These are phyloP conservation scores for Oryzias celebensis DNA, from an alignment of 2,113 vertebrate genomes.

Conservation along the genomic window DNA sequence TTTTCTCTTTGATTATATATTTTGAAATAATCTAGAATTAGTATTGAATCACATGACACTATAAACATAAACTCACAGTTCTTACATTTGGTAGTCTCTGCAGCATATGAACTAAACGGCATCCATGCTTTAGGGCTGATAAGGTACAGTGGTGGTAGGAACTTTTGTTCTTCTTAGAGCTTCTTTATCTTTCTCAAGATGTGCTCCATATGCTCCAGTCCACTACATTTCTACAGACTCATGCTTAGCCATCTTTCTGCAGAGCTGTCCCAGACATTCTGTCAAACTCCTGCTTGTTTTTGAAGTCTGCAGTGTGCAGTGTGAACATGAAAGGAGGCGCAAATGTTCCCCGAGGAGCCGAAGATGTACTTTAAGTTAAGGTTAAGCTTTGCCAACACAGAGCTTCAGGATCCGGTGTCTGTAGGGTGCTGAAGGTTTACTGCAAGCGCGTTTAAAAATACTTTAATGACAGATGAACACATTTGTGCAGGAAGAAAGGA, in stretches of 20 bases:
- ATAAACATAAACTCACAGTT: too few species aligned
- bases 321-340: conserved; percentile 48
- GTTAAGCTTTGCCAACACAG: conserved; percentile 27
- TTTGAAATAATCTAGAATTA: too few species aligned
- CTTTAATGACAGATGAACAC: background rate
- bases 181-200: conserved; percentile 6
- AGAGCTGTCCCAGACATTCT: conserved; percentile 31
- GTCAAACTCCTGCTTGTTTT: conserved; percentile 33
- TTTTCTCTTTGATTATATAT: too few species aligned
- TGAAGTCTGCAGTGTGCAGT: conserved; percentile 32
- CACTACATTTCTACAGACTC: background rate
- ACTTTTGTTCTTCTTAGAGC: background rate
- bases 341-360: conserved; percentile 26
- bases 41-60: too few species aligned
- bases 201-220: background rate
- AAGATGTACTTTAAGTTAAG: conserved; percentile 27
- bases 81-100: background rate
- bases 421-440: conserved; percentile 10
- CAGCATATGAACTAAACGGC: background rate
- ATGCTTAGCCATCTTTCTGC: conserved; percentile 9
- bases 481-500: background rate
- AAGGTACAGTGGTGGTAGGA: background rate
- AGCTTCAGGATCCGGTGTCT: conserved; percentile 9
- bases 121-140: background rate
- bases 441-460: conserved; percentile 3